Base-by-base conservation (phyloP, 1,140 invertebrate genomes). In the Lanistes nyassanus region DNA sequence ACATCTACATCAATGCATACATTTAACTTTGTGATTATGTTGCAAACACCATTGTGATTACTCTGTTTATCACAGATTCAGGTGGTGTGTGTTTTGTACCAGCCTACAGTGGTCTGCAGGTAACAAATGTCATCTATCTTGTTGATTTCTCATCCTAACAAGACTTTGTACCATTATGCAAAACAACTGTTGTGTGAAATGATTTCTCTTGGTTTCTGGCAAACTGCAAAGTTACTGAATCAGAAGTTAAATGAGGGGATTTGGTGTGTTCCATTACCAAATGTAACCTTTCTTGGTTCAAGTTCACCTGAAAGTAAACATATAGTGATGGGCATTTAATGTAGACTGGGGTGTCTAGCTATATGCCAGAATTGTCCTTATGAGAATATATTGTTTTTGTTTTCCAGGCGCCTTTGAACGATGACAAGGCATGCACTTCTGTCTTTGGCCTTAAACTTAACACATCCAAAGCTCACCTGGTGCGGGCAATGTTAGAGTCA, bases 21-120 rank as follows among this genome's bases (percentile, higher is more conserved):
- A n/a, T n/a, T n/a, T n/a, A n/a, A n/a, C n/a, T n/a, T n/a, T n/a
- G n/a, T n/a, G 68, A n/a, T 34, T 37, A 55, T 26, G 34, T 21
- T 42, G 68, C 56, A 31, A 53, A 31, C 4, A 66, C 34, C 16
- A 36, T 3, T 36, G 13, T 66, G 13, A 39, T 66, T 0, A 26
- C 42, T 65, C 23, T 67, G 34, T 70, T 55, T 72, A 64, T 77
- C 67, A 19, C 79, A 21, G 92, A 95, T 88, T 92, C 93, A 9
- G 93, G 94, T 82, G 95, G 94, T 23, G 94, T 97, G 3, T 97
- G 93, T 86, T 98, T 98, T 88, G 91, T 98, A 80, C 96, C 96
- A 5, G 95, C 96, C 0, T 98, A 98, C 82, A 94, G 94, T 89
- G 96, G 96, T 29, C 88, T 98, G 74, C 95, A 96, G 86, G 95